A percentile compares a stretch with the other conserved stretches of the same genome.
These are phyloP conservation scores for Ciconia maguari DNA, from an alignment of 2,113 vertebrate species.

Conservation along the genomic window DNA sequence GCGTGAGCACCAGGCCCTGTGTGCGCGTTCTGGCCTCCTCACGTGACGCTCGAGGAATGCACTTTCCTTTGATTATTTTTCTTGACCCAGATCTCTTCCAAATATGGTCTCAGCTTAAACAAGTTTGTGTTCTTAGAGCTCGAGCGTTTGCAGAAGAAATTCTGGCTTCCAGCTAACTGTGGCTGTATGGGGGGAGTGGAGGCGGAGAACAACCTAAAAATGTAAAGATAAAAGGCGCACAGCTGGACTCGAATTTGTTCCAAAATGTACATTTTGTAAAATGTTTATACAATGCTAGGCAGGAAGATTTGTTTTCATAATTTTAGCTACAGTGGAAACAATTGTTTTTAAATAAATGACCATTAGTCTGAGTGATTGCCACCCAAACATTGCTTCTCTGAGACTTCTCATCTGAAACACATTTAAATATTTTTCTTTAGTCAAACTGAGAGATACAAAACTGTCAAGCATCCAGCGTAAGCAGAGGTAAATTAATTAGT, in stretches of 20 bases:
- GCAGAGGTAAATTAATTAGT: slow-evolving; percentile 15
- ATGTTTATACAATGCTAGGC: slow-evolving; percentile 18
- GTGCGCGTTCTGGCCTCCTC: background rate
- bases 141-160: slow-evolving; percentile 44
- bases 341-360: slow-evolving; percentile 57
- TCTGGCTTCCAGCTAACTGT: slow-evolving; percentile 29
- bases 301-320: slow-evolving; percentile 28
- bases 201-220: slow-evolving; percentile 3
- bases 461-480: background rate
- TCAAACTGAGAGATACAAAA: background rate
- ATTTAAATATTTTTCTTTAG: slow-evolving; percentile 40
- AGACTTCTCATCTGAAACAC: slow-evolving; percentile 25
- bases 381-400: slow-evolving; percentile 29
- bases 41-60: slow-evolving; percentile 61
- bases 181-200: background rate
- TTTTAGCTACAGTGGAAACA: slow-evolving; percentile 36
- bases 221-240: slow-evolving; percentile 4
- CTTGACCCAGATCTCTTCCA: slow-evolving; percentile 67
- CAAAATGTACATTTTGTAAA: slow-evolving; percentile 45
- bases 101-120: slow-evolving; percentile 67
- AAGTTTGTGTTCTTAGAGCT: slow-evolving; percentile 61
- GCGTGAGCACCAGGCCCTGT: background rate
- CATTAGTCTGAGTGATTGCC: slow-evolving; percentile 29
- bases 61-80: slow-evolving; percentile 70
- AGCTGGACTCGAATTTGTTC: slow-evolving; percentile 35